Conservation (phyloP, 2,888 invertebrate species). For the Macrosoma leucophasiata region DNA sequence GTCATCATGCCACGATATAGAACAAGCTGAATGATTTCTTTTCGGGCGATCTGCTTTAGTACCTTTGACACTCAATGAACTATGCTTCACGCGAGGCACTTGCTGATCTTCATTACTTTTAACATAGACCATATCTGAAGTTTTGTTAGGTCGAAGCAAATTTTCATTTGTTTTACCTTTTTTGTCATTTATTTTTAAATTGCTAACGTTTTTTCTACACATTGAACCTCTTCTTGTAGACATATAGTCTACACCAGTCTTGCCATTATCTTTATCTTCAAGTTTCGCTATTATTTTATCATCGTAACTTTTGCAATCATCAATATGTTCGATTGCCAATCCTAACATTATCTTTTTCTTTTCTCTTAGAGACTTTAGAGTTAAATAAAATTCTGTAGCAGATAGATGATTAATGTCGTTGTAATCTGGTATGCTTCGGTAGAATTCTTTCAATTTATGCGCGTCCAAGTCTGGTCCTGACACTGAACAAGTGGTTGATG, state of each 20-base stretch:
- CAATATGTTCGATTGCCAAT: slow-evolving; percentile 47
- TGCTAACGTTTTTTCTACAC: slow-evolving; percentile 6
- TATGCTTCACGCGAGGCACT: slow-evolving; percentile 33
- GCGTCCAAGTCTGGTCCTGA: slow-evolving; percentile 60
- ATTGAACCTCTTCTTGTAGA: slow-evolving; percentile 6
- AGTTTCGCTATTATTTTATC: slow-evolving; percentile 19
- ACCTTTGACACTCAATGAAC: slow-evolving; percentile 33
- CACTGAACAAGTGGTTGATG: slow-evolving; percentile 45
- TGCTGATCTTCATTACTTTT: slow-evolving; percentile 25
- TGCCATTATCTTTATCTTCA: slow-evolving; percentile 26
- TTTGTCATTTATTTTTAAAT: slow-evolving; percentile 9
- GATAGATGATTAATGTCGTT: slow-evolving; percentile 85
- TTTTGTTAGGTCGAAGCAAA: slow-evolving; percentile 32
- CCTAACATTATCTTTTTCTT: slow-evolving; percentile 75
- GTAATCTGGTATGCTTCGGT: slow-evolving; percentile 87
- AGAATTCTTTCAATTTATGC: slow-evolving; percentile 81
- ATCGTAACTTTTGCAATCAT: slow-evolving; percentile 32
- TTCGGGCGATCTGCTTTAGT: slow-evolving; percentile 44
- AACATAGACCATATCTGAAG: slow-evolving; percentile 2
- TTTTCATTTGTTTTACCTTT: slow-evolving; percentile 30
- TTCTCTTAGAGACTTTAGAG: slow-evolving; percentile 79
- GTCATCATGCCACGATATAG: slow-evolving; percentile 66
- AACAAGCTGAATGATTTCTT: slow-evolving; percentile 63
- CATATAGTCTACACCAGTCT: slow-evolving; percentile 15
- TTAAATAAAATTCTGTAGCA: slow-evolving; percentile 83